phyloP scores from a whole-genome alignment of 2,888 invertebrate species.

The Acanthosepion lycidas region DNA sequence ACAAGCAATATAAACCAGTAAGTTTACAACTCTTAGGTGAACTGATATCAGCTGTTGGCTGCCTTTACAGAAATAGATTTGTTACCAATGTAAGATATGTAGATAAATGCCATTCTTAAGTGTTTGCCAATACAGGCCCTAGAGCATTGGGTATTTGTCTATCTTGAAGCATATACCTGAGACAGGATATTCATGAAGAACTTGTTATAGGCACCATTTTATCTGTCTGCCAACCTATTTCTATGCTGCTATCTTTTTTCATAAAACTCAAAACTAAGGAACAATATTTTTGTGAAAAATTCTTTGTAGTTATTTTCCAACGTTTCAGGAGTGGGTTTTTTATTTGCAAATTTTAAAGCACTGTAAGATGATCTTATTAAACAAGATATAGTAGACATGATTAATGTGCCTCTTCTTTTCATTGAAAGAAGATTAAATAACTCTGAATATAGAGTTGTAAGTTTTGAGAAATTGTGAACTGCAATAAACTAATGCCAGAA shows the following conservation, averaged over 20 bases:
- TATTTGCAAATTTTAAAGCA: too few relatives aligned
- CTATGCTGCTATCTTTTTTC: neutral
- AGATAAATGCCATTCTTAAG: neutral
- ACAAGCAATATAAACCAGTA: neutral
- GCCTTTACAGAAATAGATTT: neutral
- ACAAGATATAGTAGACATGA: too few relatives aligned
- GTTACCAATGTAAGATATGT: neutral
- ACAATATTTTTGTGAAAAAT: too few relatives aligned
- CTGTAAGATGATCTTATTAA: too few relatives aligned
- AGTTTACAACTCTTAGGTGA: neutral
- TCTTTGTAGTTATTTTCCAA: too few relatives aligned
- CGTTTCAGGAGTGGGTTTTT: too few relatives aligned
- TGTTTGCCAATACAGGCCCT: neutral
- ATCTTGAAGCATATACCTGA: neutral
- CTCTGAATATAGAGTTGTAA: too few relatives aligned
- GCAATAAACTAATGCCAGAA: too few relatives aligned
- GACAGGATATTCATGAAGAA: constrained; percentile 4
- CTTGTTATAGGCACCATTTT: neutral
- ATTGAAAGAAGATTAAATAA: too few relatives aligned
- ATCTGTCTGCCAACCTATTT: neutral
- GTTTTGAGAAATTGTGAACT: too few relatives aligned
- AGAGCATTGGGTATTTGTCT: neutral
- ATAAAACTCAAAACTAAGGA: too few relatives aligned
- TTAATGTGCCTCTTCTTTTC: too few relatives aligned
- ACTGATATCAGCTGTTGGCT: neutral